Conservation (phyloP, 2,797 vertebrate genomes). For the Ataeniobius toweri region DNA sequence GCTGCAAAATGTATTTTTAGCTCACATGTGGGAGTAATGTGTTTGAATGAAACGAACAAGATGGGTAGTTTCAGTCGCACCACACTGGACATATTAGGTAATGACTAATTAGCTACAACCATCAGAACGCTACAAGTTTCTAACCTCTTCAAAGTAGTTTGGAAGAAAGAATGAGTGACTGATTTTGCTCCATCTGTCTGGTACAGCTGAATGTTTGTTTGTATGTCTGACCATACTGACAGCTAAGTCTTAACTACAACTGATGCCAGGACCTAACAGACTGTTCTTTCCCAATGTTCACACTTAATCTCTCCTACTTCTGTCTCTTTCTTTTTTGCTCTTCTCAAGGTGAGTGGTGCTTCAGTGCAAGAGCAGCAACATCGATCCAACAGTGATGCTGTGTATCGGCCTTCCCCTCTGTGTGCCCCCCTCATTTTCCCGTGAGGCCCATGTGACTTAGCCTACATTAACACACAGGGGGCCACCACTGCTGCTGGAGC, state of each 20-base stretch:
- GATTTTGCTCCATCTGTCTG: conserved; percentile 41
- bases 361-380: conserved; percentile 51
- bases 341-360: conserved; percentile 71
- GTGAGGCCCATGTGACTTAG: conserved; percentile 87
- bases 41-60: conserved; percentile 77
- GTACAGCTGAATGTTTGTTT: conserved; percentile 46
- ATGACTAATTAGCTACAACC: conserved; percentile 68
- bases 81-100: conserved; percentile 46
- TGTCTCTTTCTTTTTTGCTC: conserved; percentile 9
- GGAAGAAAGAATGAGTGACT: conserved; percentile 9
- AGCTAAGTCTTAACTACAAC: conserved; percentile 27
- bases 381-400: conserved; percentile 81
- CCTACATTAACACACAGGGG: conserved; percentile 71
- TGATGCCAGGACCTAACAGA: conserved; percentile 39
- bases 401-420: conserved; percentile 71
- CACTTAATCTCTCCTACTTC: conserved; percentile 21
- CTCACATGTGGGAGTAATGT: conserved; percentile 74
- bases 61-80: conserved; percentile 69
- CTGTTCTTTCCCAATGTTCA: conserved; percentile 26
- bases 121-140: conserved; percentile 43
- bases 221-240: conserved; percentile 39
- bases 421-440: conserved; percentile 78
- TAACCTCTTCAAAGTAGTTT: conserved; percentile 45
- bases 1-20: conserved; percentile 74
- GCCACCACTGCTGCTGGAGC: conserved; percentile 77